Evolutionary conservation across 1,140 invertebrate genomes (phyloP), one percentile per base, ranked within the genome.

Genomic region (Leptinotarsa lineolata): DNA sequence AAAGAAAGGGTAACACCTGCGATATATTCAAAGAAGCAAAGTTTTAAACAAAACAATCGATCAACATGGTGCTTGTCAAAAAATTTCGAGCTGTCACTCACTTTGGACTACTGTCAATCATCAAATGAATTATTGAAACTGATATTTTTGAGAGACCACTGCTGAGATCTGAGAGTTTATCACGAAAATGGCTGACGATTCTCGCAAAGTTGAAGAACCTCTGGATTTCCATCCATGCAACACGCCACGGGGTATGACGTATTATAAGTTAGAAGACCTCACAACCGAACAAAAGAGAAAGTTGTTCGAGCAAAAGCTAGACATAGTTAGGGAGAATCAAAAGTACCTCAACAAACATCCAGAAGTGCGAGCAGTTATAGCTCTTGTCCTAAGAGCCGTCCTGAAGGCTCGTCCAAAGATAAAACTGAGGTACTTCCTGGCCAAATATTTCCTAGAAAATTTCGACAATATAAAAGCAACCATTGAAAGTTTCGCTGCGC

Each of bases 181-280:
- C 30, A 39, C 22, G 16, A 74, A 69, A 70, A 74, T 74, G 72
- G 67, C 65, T 61, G 72, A 74, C 39, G 46, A 74, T 54, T 72
- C 74, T n/a, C 24, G 20, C 24, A 46, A 72, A 48, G 45, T 63
- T 18, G 21, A 44, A 16, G 13, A 24, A 22, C 45, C 54, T 18
- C 54, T 68, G 20, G 68, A 72, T 8, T 75, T 75, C 21, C 70
- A 72, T 72, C 54, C 69, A 44, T 72, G 69, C 46, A 61, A 72
- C 16, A 68, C 16, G 45, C 63, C 74, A 12, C 48, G 66, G 24
- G 74, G 74, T 6, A 75, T 75, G 65, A 75, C 44, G 16, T 59
- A 61, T 61, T 75, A 72, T 24, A 60, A 72, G 4, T 48, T 75
- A 12, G 4, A 21, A 72, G 63, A 72, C 8, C 67, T 75, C 20